phyloP scores from a whole-genome alignment of 2,113 vertebrate genomes.

The Poeciliopsis turrubarensis region DNA sequence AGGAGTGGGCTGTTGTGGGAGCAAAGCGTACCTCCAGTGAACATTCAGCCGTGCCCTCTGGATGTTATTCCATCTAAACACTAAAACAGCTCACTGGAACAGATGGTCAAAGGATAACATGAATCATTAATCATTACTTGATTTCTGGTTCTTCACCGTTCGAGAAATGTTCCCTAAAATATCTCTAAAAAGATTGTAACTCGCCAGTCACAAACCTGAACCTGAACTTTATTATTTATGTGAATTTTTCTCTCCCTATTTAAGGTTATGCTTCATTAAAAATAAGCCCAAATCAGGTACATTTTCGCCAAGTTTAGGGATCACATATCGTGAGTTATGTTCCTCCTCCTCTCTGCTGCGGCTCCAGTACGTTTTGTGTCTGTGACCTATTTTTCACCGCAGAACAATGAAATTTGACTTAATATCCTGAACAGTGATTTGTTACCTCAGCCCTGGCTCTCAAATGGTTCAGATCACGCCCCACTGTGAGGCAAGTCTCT shows the following conservation, averaged over 20 bases:
- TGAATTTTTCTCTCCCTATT: constrained; percentile 14
- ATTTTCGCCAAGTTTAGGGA: constrained; percentile 18
- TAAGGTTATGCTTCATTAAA: constrained; percentile 37
- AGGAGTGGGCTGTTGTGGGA: constrained; percentile 7
- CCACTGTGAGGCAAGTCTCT: constrained; percentile 34
- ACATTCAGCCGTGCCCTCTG: constrained; percentile 33
- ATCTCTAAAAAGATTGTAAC: constrained; percentile 12
- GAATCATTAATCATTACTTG: constrained; percentile 49
- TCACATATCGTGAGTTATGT: constrained; percentile 3
- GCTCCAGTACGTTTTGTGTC: constrained; percentile 22
- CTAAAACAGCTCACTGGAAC: constrained; percentile 38
- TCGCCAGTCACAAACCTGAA: constrained; percentile 9
- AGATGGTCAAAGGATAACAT: constrained; percentile 48
- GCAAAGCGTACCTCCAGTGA: constrained; percentile 6
- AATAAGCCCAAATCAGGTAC: constrained; percentile 25
- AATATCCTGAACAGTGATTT: constrained; percentile 43
- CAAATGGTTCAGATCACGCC: constrained; percentile 32
- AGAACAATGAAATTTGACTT: constrained; percentile 31
- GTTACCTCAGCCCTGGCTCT: constrained; percentile 28
- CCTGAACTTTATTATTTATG: constrained; percentile 27
- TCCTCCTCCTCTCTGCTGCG: constrained; percentile 13
- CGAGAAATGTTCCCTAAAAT: constrained; percentile 16
- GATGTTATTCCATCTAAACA: constrained; percentile 54
- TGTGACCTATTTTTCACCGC: not conserved
- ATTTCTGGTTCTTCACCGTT: constrained; percentile 41